phyloP scores from a whole-genome alignment of 1,140 invertebrate species.

The Hesperophylax magnus region DNA sequence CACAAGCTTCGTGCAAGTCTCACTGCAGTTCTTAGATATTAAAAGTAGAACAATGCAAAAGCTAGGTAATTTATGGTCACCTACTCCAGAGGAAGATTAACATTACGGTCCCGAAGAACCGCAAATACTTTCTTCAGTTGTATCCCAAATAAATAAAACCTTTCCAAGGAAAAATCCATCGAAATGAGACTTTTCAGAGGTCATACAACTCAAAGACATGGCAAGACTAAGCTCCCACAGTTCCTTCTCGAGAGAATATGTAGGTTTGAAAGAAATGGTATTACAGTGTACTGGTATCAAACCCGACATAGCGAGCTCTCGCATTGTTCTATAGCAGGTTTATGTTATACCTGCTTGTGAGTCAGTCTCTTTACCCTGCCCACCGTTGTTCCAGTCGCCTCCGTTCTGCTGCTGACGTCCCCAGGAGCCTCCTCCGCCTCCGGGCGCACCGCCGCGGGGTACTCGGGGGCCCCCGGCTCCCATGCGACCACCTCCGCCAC shows the following conservation, averaged over 20 bases:
- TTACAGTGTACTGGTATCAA: too few species aligned
- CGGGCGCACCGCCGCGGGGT: slow-evolving; percentile 42
- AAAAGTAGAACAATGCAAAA: slow-evolving; percentile 26
- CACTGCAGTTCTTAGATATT: not conserved
- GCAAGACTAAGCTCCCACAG: not conserved
- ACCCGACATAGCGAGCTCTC: slow-evolving; percentile 49
- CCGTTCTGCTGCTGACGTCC: slow-evolving; percentile 59
- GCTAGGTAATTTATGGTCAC: slow-evolving; percentile 13
- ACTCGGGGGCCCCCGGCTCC: slow-evolving; percentile 55
- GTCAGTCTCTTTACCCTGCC: slow-evolving; percentile 51
- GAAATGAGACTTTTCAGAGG: too few species aligned
- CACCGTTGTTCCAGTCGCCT: slow-evolving; percentile 59
- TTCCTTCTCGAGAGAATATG: not conserved
- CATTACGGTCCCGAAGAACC: too few species aligned
- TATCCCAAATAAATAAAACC: too few species aligned
- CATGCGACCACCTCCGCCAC: slow-evolving; percentile 61
- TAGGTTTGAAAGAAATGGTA: not conserved
- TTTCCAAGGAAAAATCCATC: too few species aligned
- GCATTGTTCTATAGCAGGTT: slow-evolving; percentile 33
- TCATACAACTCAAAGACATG: too few species aligned
- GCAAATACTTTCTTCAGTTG: too few species aligned
- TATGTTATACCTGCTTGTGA: slow-evolving; percentile 36
- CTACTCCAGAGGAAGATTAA: too few species aligned
- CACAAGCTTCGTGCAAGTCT: not conserved
- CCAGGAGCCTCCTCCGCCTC: slow-evolving; percentile 59